Evolutionary conservation across 2,888 invertebrate genomes (phyloP).

Genomic region (Acanthococcus lagerstroemiae): DNA sequence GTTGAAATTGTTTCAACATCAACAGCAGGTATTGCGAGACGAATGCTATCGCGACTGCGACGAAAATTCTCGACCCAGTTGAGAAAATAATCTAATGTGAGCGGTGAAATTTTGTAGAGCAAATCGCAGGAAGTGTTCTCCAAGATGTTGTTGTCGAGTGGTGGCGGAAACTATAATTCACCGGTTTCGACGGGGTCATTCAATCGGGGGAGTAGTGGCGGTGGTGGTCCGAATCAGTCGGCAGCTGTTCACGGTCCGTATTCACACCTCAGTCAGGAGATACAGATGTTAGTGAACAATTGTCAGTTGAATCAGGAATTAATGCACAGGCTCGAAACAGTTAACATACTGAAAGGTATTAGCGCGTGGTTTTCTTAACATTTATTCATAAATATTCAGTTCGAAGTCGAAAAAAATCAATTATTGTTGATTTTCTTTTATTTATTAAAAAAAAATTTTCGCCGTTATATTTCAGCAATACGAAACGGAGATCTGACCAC

Average conservation of each 20-base stretch:
- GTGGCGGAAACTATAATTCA: neutral
- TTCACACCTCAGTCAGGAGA: constrained; percentile 37
- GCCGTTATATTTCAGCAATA: constrained; percentile 49
- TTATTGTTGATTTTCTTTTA: too few species aligned
- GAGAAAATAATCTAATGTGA: too few species aligned
- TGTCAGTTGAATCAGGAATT: constrained; percentile 52
- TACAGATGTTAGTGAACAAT: constrained; percentile 45
- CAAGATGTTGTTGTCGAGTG: constrained; percentile 24
- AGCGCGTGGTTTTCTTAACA: too few species aligned
- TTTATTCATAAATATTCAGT: too few species aligned
- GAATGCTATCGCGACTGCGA: too few species aligned
- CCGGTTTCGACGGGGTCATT: neutral
- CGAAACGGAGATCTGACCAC: constrained; percentile 66
- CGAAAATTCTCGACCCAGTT: too few species aligned
- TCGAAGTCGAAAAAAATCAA: neutral
- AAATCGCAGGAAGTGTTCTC: constrained; percentile 36
- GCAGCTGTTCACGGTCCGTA: neutral
- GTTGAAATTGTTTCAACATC: constrained; percentile 16
- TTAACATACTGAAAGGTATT: constrained; percentile 63
- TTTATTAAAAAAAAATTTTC: neutral
- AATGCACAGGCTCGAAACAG: constrained; percentile 62
- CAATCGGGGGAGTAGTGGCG: too few species aligned
- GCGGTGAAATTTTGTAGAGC: constrained; percentile 31
- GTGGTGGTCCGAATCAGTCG: neutral
- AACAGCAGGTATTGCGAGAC: too few species aligned